Conservation (phyloP, 1,140 invertebrate species). For the Liolophura sinensis region DNA sequence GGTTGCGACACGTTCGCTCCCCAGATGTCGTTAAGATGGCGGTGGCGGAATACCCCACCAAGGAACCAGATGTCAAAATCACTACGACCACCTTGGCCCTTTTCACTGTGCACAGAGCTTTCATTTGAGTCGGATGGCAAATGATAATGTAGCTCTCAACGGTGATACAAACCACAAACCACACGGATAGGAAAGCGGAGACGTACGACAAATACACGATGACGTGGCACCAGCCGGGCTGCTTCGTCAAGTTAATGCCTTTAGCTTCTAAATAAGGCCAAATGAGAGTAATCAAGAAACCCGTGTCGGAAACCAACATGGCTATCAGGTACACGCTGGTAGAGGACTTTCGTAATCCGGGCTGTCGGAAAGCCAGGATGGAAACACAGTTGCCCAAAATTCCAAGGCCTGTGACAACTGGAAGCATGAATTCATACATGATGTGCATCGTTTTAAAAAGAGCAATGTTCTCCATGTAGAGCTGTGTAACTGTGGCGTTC, state of each 20-base stretch:
- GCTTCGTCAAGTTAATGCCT: conserved; percentile 21
- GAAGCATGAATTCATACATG: conserved; percentile 25
- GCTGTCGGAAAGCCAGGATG: conserved; percentile 18
- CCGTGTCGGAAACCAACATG: conserved; percentile 30
- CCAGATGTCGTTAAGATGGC: conserved; percentile 16
- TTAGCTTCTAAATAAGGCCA: conserved; percentile 33
- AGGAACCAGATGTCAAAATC: conserved; percentile 61
- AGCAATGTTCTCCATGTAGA: too few relatives aligned
- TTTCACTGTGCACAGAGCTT: conserved; percentile 71
- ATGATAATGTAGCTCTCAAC: conserved; percentile 81
- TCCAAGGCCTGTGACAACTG: conserved; percentile 28
- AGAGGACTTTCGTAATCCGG: conserved; percentile 23
- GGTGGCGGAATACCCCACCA: conserved; percentile 62
- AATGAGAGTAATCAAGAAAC: conserved; percentile 24
- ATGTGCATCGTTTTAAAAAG: not conserved
- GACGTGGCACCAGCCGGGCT: conserved; percentile 65
- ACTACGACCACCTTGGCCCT: conserved; percentile 70
- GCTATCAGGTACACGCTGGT: conserved; percentile 34
- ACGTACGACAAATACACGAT: conserved; percentile 73
- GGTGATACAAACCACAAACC: conserved; percentile 84
- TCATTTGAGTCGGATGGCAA: conserved; percentile 73
- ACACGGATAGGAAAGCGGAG: conserved; percentile 75
- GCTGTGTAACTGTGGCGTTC: too few relatives aligned
- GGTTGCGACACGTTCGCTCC: conserved; percentile 8
- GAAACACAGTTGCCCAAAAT: conserved; percentile 28